Evolutionary conservation across 1,140 invertebrate genomes (phyloP).

Genomic region (Tribolium madens): DNA sequence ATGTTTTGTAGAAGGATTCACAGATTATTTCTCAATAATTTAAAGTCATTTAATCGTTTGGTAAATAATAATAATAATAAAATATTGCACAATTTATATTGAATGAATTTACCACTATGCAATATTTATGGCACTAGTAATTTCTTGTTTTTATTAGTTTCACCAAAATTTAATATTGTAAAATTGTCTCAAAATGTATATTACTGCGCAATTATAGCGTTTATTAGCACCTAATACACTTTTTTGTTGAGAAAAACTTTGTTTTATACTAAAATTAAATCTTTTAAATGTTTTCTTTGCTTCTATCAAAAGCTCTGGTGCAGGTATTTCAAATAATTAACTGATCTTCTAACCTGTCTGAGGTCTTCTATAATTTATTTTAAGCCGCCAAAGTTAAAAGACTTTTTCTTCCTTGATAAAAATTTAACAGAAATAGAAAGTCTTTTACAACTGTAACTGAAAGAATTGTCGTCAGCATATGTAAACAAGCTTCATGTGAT

Average conservation of each 20-base stretch:
- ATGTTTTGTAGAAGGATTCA: background rate
- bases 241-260: too few species aligned
- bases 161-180: too few species aligned
- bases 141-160: too few species aligned
- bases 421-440: background rate
- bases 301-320: background rate
- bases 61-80: background rate
- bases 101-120: too few species aligned
- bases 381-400: background rate
- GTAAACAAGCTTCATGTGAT: background rate
- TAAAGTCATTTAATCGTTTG: background rate
- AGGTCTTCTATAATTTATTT: slow-evolving; percentile 11
- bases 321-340: background rate
- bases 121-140: too few species aligned
- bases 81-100: too few species aligned
- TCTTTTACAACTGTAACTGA: background rate
- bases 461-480: background rate
- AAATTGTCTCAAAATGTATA: too few species aligned
- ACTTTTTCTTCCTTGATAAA: background rate
- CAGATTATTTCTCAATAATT: background rate
- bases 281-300: background rate
- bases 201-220: too few species aligned
- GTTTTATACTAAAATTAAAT: too few species aligned
- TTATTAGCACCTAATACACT: too few species aligned
- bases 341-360: background rate